phyloP scores from a whole-genome alignment of 1,140 invertebrate genomes.

The Drosophila sturtevanti region DNA sequence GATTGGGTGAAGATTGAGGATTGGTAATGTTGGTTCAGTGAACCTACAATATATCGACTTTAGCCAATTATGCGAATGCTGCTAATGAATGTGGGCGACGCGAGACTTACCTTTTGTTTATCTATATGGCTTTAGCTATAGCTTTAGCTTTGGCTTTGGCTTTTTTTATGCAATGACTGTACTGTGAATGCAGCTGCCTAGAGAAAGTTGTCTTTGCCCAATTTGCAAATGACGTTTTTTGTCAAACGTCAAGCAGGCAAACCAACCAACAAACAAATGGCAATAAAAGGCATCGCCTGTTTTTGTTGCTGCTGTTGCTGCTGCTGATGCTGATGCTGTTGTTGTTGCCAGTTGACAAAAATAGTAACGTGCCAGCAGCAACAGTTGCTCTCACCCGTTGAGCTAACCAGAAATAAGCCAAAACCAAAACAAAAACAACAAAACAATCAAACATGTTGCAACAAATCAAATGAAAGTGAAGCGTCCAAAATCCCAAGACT shows the following conservation, averaged over 20 bases:
- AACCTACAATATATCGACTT: slow-evolving; percentile 52
- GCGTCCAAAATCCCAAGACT: slow-evolving; percentile 24
- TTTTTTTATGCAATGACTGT: slow-evolving; percentile 64
- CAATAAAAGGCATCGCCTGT: slow-evolving; percentile 73
- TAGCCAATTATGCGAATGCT: slow-evolving; percentile 76
- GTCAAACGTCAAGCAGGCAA: slow-evolving; percentile 69
- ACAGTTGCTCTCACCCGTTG: slow-evolving; percentile 53
- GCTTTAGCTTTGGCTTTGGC: slow-evolving; percentile 22
- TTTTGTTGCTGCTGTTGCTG: slow-evolving; percentile 16
- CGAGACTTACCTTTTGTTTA: slow-evolving; percentile 64
- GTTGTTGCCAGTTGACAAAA: slow-evolving; percentile 46
- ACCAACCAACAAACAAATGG: slow-evolving; percentile 28
- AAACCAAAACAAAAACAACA: slow-evolving; percentile 18
- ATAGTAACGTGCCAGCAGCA: slow-evolving; percentile 3
- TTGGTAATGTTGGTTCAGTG: slow-evolving; percentile 48
- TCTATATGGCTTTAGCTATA: slow-evolving; percentile 60
- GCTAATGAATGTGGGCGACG: slow-evolving; percentile 78
- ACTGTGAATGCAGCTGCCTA: slow-evolving; percentile 67
- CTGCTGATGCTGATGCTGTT: too few species aligned
- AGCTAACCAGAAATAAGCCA: slow-evolving; percentile 58
- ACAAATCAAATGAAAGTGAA: slow-evolving; percentile 71
- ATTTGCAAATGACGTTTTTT: slow-evolving; percentile 82
- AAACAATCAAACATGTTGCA: slow-evolving; percentile 28
- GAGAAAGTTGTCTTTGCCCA: slow-evolving; percentile 81
- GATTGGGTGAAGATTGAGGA: slow-evolving; percentile 29